These are phyloP conservation scores for Prionailurus viverrinus DNA, from an alignment of 2,113 vertebrate genomes.

Conservation along the genomic window DNA sequence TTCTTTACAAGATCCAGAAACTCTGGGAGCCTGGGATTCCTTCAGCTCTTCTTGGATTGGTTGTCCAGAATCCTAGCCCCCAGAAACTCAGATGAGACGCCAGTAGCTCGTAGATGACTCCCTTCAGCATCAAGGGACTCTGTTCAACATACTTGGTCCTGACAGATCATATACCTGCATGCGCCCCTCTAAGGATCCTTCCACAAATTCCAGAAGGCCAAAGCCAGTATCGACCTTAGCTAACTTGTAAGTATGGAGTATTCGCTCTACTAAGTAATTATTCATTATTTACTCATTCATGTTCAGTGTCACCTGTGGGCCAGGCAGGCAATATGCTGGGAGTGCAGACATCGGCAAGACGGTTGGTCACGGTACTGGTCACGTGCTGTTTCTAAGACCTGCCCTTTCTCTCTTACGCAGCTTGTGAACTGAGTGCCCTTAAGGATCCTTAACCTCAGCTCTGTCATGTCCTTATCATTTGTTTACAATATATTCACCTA, in stretches of 20 bases:
- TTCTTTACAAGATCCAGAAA: not conserved
- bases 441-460: not conserved
- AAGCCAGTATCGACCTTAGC: not conserved
- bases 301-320: not conserved
- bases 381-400: not conserved
- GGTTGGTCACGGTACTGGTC: fast-evolving
- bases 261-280: not conserved
- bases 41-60: not conserved
- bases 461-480: not conserved
- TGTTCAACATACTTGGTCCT: not conserved
- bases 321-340: not conserved
- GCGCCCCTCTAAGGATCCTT: not conserved
- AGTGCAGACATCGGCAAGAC: fast-evolving
- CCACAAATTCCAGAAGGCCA: not conserved
- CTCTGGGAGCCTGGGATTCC: not conserved
- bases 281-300: not conserved
- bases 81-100: not conserved
- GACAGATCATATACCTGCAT: not conserved
- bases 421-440: not conserved
- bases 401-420: not conserved
- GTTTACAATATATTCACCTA: slow-evolving; percentile 25
- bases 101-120: not conserved
- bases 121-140: not conserved
- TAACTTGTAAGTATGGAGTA: not conserved
- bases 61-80: not conserved